Conservation (phyloP, 2,888 invertebrate genomes). For the Imbricaverruca yamaguchii region DNA sequence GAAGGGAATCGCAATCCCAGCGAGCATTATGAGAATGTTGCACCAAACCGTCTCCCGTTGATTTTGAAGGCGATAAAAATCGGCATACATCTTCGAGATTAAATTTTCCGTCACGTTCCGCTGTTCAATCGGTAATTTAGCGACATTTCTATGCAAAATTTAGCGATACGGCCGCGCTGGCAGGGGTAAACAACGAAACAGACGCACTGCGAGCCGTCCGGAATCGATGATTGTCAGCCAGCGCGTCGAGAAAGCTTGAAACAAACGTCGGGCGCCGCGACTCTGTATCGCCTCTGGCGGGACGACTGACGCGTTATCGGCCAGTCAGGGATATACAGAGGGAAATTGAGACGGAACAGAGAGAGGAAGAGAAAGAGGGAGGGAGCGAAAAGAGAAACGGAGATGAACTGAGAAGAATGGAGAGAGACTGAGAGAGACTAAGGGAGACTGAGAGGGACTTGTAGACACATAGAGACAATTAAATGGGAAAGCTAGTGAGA, state of each 20-base stretch:
- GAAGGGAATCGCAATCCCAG: not conserved
- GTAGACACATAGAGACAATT: too few species aligned
- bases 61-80: not conserved
- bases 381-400: too few species aligned
- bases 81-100: slow-evolving; percentile 16
- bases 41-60: not conserved
- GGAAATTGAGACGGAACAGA: too few species aligned
- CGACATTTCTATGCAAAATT: slow-evolving; percentile 14
- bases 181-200: not conserved
- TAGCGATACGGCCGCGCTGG: not conserved
- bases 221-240: not conserved
- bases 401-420: too few species aligned
- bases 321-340: too few species aligned
- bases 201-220: not conserved
- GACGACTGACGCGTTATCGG: too few species aligned
- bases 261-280: too few species aligned
- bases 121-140: slow-evolving; percentile 14
- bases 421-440: too few species aligned
- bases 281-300: too few species aligned
- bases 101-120: slow-evolving; percentile 3
- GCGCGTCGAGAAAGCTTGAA: not conserved
- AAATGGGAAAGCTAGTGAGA: too few species aligned
- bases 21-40: not conserved
- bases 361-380: too few species aligned
- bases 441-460: too few species aligned